Evolutionary conservation across 2,113 vertebrate species (phyloP).

Genomic region (Vombatus ursinus): DNA sequence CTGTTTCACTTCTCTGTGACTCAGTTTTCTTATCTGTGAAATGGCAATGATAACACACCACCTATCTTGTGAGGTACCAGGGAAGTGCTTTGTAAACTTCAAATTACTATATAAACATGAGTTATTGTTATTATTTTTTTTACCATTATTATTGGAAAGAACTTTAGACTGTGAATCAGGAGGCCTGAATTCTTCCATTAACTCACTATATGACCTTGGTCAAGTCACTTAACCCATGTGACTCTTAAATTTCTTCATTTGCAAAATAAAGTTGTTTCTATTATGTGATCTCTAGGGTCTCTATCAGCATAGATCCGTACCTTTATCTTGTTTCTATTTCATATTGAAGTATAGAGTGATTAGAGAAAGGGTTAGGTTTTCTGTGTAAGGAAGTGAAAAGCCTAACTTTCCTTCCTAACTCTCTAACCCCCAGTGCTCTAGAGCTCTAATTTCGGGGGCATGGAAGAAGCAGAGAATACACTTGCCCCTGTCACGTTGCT

Average conservation of each 20-base stretch:
- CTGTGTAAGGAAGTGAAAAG: neutral
- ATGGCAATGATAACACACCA: neutral
- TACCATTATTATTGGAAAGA: neutral
- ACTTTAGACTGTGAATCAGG: neutral
- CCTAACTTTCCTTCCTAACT: neutral
- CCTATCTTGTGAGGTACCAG: neutral
- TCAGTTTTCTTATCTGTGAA: neutral
- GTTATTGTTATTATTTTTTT: neutral
- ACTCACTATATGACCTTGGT: neutral
- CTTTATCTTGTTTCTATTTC: neutral
- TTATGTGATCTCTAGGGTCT: neutral
- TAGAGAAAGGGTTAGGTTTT: constrained; percentile 2
- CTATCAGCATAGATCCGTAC: constrained; percentile 17
- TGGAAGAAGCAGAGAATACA: constrained; percentile 10
- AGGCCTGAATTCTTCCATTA: neutral
- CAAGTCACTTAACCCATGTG: neutral
- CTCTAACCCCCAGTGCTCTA: constrained; percentile 21
- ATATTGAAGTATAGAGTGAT: neutral
- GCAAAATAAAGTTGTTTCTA: constrained; percentile 5
- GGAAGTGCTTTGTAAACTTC: neutral
- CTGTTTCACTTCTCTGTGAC: neutral
- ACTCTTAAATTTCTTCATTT: constrained; percentile 28
- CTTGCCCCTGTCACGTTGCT: neutral
- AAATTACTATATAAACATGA: neutral
- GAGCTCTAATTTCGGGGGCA: neutral